These are phyloP conservation scores for Atherinomorus stipes DNA, from an alignment of 2,113 vertebrate genomes.

Conservation along the genomic window DNA sequence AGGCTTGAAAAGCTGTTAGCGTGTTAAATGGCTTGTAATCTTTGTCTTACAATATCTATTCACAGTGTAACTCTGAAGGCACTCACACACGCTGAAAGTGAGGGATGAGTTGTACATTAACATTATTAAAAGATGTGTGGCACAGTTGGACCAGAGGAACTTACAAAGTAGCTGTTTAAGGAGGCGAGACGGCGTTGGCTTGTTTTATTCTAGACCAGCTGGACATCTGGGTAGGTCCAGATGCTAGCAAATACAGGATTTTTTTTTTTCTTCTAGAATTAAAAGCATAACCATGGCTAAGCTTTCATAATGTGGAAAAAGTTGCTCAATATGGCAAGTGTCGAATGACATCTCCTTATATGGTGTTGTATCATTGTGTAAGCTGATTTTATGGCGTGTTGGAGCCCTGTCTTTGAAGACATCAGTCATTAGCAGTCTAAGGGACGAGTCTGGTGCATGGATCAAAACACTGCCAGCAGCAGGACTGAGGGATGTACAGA, in stretches of 20 bases:
- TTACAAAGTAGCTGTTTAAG: slow-evolving; percentile 4
- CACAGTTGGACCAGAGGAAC: background rate
- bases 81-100: background rate
- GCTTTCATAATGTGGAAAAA: slow-evolving; percentile 2
- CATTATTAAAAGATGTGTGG: slow-evolving; percentile 24
- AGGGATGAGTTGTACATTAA: background rate
- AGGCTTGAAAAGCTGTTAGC: background rate
- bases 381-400: slow-evolving; percentile 60
- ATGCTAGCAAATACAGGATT: background rate
- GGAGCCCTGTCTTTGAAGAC: slow-evolving; percentile 53
- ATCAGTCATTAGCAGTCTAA: slow-evolving; percentile 71
- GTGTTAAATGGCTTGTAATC: slow-evolving; percentile 21
- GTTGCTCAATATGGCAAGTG: background rate
- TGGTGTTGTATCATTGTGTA: slow-evolving; percentile 24
- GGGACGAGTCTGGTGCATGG: slow-evolving; percentile 30
- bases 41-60: background rate
- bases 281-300: background rate
- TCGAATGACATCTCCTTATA: slow-evolving; percentile 32
- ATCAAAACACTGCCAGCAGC: slow-evolving; percentile 64
- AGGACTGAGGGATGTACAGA: slow-evolving; percentile 40
- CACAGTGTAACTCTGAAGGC: slow-evolving; percentile 8
- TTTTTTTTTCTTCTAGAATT: background rate
- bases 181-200: background rate
- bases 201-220: background rate
- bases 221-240: background rate